Evolutionary conservation across 2,797 vertebrate species (phyloP).

Genomic region (Cryptoprocta ferox): DNA sequence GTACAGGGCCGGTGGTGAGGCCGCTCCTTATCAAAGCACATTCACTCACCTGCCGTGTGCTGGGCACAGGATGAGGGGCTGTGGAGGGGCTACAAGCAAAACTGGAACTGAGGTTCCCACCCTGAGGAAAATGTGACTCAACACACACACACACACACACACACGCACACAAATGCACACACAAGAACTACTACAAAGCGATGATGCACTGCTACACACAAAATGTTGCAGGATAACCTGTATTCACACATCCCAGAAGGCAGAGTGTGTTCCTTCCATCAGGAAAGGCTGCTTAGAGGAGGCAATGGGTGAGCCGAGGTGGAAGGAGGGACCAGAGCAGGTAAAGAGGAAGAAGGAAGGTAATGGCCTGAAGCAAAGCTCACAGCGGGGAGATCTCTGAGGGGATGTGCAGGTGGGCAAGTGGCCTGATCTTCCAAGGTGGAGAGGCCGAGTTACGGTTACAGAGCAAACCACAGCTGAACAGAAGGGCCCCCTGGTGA

Average conservation of each 20-base stretch:
- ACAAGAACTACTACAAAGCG: background rate
- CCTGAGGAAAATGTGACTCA: background rate
- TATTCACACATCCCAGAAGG: background rate
- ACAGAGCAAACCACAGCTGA: background rate
- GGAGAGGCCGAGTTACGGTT: background rate
- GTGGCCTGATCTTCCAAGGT: background rate
- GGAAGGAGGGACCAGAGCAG: background rate
- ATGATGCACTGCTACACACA: background rate
- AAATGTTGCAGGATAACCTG: background rate
- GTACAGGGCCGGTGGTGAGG: slow-evolving; percentile 49
- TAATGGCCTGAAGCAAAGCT: background rate
- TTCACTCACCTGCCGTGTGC: slow-evolving; percentile 58
- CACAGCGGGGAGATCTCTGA: background rate
- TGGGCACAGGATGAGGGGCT: background rate
- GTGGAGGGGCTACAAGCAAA: background rate
- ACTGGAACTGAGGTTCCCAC: slow-evolving; percentile 44
- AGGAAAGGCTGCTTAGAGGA: background rate
- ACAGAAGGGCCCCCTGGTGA: background rate
- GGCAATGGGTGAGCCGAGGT: background rate
- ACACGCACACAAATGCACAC: background rate
- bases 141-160: background rate
- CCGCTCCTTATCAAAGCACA: slow-evolving; percentile 59
- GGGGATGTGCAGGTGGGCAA: background rate
- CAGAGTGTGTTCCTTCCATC: background rate
- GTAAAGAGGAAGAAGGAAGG: background rate